A percentile compares a stretch with the other conserved stretches of the same genome.
phyloP scores from a whole-genome alignment of 2,888 invertebrate species.

The Dione juno region DNA sequence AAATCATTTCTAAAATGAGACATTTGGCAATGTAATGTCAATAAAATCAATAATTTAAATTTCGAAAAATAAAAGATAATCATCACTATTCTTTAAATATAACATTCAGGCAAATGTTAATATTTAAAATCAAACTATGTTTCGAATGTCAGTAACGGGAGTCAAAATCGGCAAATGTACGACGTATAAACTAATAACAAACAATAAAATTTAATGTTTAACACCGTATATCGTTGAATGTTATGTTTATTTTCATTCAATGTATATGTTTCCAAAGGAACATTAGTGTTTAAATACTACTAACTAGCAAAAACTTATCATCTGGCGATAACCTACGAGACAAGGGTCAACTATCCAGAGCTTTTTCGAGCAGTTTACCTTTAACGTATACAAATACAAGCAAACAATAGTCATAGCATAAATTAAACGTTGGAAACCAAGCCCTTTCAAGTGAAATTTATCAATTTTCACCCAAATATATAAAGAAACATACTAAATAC shows the following conservation, averaged over 20 bases:
- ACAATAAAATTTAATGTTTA: slow-evolving; percentile 13
- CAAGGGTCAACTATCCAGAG: slow-evolving; percentile 37
- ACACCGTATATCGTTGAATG: not conserved
- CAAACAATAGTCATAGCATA: not conserved
- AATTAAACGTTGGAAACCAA: not conserved
- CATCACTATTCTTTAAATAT: not conserved
- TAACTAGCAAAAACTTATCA: slow-evolving; percentile 63
- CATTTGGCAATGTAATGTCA: too few species aligned
- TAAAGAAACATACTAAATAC: slow-evolving; percentile 75
- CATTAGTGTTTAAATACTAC: not conserved
- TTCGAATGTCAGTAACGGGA: slow-evolving; percentile 21
- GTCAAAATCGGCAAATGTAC: slow-evolving; percentile 12
- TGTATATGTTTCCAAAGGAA: not conserved
- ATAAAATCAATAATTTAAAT: not conserved
- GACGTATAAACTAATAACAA: slow-evolving; percentile 21
- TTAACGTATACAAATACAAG: not conserved
- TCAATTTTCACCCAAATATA: slow-evolving; percentile 58
- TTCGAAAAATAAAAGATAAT: not conserved
- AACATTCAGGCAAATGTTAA: not conserved
- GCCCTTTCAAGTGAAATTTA: slow-evolving; percentile 36
- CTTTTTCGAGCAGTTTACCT: slow-evolving; percentile 13
- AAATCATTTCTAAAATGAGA: too few species aligned
- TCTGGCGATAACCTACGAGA: slow-evolving; percentile 66
- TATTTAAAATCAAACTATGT: slow-evolving; percentile 11
- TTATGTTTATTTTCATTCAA: not conserved